Evolutionary conservation across 1,140 invertebrate genomes (phyloP).

Genomic region (Vanessa atalanta): DNA sequence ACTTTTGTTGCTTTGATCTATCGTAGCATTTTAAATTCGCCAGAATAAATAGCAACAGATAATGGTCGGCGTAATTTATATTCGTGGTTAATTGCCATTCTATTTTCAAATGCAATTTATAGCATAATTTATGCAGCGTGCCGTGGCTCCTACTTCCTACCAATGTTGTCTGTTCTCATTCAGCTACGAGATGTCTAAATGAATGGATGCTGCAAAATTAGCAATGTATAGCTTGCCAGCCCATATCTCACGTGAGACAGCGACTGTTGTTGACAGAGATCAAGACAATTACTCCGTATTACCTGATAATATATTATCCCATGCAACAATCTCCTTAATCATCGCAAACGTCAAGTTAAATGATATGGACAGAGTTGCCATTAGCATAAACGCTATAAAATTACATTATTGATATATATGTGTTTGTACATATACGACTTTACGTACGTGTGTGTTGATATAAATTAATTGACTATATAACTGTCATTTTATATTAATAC

Average conservation of each 20-base stretch:
- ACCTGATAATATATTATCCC: constrained; percentile 71
- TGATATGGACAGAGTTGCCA: constrained; percentile 52
- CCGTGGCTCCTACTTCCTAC: constrained; percentile 56
- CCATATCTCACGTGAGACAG: constrained; percentile 69
- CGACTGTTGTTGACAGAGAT: constrained; percentile 63
- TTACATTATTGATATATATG: constrained; percentile 33
- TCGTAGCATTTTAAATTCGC: constrained; percentile 47
- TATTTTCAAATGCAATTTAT: constrained; percentile 64
- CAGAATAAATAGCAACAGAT: constrained; percentile 50
- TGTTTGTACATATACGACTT: not conserved
- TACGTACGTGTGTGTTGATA: not conserved
- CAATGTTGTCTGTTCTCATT: constrained; percentile 67
- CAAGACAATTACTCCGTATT: constrained; percentile 71
- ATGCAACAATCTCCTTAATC: constrained; percentile 62
- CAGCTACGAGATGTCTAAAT: constrained; percentile 63
- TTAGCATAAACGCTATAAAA: constrained; percentile 51
- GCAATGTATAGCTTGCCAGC: constrained; percentile 68
- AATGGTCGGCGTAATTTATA: constrained; percentile 54
- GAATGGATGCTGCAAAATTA: constrained; percentile 76
- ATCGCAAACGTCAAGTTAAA: constrained; percentile 57
- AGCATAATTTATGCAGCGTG: constrained; percentile 58
- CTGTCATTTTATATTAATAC: too few species aligned
- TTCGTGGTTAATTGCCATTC: constrained; percentile 56
- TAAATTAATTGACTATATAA: not conserved
- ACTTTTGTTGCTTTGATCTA: constrained; percentile 44